Evolutionary conservation across 2,113 vertebrate genomes (phyloP).

Genomic region (Choloepus hoffmanni): DNA sequence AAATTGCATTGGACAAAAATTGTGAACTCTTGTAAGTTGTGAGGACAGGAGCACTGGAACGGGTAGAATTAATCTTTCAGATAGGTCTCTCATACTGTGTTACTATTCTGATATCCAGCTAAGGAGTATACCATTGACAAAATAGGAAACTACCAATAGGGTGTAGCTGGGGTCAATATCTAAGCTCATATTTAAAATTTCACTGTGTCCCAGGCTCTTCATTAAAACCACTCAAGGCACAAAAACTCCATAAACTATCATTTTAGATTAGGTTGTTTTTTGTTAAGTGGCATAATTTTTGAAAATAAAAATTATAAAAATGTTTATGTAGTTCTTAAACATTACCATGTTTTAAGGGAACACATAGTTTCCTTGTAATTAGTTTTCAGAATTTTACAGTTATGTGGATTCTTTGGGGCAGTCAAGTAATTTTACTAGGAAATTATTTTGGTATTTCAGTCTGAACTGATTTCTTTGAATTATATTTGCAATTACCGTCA

Average conservation of each 20-base stretch:
- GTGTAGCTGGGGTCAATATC: background rate
- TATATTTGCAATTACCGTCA: conserved; percentile 48
- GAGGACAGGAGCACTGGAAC: background rate
- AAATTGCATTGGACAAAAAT: background rate
- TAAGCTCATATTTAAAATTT: conserved; percentile 14
- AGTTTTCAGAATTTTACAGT: conserved; percentile 26
- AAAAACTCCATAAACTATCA: background rate
- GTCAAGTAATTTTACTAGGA: background rate
- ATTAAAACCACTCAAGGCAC: background rate
- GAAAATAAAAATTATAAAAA: conserved; percentile 35
- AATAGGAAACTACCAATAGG: background rate
- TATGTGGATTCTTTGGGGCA: conserved; percentile 39
- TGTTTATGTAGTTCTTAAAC: conserved; percentile 52
- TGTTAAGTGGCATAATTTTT: conserved; percentile 31
- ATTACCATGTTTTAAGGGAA: background rate
- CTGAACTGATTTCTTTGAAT: conserved; percentile 41
- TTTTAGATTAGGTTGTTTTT: conserved; percentile 51
- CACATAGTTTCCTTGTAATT: conserved; percentile 50
- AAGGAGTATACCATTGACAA: background rate
- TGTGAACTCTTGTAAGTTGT: background rate
- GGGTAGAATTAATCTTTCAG: conserved; percentile 5
- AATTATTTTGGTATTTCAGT: conserved; percentile 56
- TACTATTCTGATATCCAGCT: background rate
- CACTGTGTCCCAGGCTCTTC: background rate
- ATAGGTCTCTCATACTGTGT: background rate